Evolutionary conservation across 92 coral and sea anemone species (phyloP).

Genomic region (Porites cylindrica): DNA sequence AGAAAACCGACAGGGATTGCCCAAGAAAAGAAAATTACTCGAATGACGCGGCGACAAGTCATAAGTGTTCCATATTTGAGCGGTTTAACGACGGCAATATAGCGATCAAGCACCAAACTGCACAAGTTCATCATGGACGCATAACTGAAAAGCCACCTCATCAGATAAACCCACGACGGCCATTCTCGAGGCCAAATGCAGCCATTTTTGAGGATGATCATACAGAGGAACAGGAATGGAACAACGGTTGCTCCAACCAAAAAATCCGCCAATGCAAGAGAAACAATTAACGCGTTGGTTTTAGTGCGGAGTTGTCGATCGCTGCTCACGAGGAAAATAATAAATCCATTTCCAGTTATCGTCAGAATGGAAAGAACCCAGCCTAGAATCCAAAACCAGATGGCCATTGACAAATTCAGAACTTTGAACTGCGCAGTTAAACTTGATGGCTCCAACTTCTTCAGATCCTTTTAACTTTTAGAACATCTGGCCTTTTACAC

Average conservation of each 20-base stretch:
- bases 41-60: neutral
- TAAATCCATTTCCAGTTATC: neutral
- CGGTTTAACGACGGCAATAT: neutral
- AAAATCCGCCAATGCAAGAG: neutral
- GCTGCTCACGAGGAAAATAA: neutral
- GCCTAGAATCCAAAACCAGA: slow-evolving; percentile 10
- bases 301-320: neutral
- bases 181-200: neutral
- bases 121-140: neutral
- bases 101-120: slow-evolving; percentile 1
- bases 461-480: no score
- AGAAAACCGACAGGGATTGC: neutral
- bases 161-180: neutral
- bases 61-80: neutral
- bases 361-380: slow-evolving; percentile 8
- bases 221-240: neutral
- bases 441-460: no score
- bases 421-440: neutral
- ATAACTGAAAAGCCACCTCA: neutral
- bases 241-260: neutral
- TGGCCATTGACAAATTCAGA: neutral
- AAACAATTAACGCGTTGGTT: neutral
- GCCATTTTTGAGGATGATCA: neutral
- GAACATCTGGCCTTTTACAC: no score
- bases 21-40: neutral